Evolutionary conservation across 2,113 vertebrate species (phyloP).

Genomic region (Microtus ochrogaster): DNA sequence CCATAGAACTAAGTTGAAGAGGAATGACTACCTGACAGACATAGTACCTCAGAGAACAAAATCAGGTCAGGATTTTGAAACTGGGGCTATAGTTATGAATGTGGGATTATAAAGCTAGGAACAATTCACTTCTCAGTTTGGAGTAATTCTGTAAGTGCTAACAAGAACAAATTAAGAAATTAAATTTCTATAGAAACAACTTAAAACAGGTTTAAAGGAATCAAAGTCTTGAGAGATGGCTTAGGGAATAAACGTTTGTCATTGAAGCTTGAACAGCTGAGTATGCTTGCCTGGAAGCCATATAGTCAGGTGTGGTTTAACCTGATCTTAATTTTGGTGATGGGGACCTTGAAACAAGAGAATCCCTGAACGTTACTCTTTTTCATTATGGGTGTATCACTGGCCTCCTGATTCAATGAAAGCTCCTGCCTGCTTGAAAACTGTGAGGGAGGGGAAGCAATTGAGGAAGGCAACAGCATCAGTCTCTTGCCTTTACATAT

Average conservation of each 20-base stretch:
- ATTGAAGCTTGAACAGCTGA: not conserved
- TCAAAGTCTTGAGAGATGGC: not conserved
- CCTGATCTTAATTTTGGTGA: not conserved
- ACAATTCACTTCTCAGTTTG: not conserved
- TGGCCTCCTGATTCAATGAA: not conserved
- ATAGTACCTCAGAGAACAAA: not conserved
- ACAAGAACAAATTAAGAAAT: not conserved
- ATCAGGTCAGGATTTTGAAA: not conserved
- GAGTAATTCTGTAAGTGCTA: not conserved
- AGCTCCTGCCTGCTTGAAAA: not conserved
- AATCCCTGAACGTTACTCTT: not conserved
- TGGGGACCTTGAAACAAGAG: not conserved
- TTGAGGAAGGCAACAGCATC: not conserved
- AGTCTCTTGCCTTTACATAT: not conserved
- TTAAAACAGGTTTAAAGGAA: not conserved
- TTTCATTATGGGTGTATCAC: not conserved
- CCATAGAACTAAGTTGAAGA: not conserved
- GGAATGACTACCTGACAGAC: not conserved
- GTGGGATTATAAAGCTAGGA: not conserved
- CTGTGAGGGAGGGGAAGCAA: rapidly evolving
- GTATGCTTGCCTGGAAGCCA: not conserved
- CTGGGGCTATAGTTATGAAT: not conserved
- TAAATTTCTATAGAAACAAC: not conserved
- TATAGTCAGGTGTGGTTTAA: not conserved
- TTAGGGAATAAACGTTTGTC: not conserved